Evolutionary conservation across 2,888 invertebrate genomes (phyloP).

Genomic region (Drosophila sordidapex): DNA sequence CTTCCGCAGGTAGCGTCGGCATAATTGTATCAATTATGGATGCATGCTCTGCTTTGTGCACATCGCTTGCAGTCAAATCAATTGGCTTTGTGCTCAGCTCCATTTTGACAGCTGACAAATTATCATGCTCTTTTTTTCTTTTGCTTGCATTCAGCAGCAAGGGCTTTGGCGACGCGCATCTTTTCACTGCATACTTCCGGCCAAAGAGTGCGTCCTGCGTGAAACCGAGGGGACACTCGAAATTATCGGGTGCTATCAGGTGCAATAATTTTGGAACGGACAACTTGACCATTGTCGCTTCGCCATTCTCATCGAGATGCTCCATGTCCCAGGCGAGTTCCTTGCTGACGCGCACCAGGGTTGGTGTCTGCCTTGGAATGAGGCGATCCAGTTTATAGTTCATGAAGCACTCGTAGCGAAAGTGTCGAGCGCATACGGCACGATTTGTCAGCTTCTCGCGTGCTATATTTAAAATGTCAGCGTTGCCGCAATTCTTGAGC

Average conservation of each 20-base stretch:
- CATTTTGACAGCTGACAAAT: constrained; percentile 1
- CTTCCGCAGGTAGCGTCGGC: not conserved
- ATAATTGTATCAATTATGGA: not conserved
- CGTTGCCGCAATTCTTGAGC: constrained; percentile 66
- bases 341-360: constrained; percentile 79
- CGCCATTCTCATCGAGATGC: constrained; percentile 55
- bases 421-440: constrained; percentile 86
- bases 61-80: not conserved
- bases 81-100: not conserved
- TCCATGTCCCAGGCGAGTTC: constrained; percentile 76
- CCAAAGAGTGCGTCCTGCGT: constrained; percentile 30
- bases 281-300: constrained; percentile 56
- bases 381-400: constrained; percentile 85
- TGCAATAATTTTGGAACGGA: constrained; percentile 57
- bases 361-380: constrained; percentile 85
- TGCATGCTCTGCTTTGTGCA: not conserved
- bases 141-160: constrained; percentile 19
- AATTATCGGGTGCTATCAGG: constrained; percentile 74
- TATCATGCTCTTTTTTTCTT: constrained; percentile 11
- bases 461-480: constrained; percentile 77
- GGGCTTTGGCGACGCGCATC: constrained; percentile 24
- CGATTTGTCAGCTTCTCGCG: constrained; percentile 85
- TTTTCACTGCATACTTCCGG: constrained; percentile 24
- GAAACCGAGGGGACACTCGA: constrained; percentile 64
- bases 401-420: constrained; percentile 85